These are phyloP conservation scores for Cryptotermes secundus DNA, from an alignment of 1,140 invertebrate genomes.

Conservation along the genomic window DNA sequence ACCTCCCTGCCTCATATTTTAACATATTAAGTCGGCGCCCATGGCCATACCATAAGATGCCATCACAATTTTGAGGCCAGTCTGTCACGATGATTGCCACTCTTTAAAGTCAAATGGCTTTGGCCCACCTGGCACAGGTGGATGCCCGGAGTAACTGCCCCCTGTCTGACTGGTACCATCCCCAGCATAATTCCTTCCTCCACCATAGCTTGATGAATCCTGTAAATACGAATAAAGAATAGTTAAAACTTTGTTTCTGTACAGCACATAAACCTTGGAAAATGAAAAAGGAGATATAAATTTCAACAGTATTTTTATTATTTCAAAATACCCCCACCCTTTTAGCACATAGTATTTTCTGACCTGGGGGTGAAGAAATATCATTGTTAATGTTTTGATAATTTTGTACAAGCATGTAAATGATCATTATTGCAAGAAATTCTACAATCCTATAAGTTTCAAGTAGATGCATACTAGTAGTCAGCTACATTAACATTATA, in stretches of 20 bases:
- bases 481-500: too few species aligned
- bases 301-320: too few species aligned
- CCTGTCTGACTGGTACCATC: conserved; percentile 52
- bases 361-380: too few species aligned
- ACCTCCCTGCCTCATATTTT: not conserved
- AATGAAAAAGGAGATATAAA: too few species aligned
- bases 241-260: not conserved
- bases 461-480: too few species aligned
- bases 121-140: conserved; percentile 54
- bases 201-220: conserved; percentile 49
- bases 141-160: conserved; percentile 58
- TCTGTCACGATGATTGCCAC: conserved; percentile 59
- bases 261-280: too few species aligned
- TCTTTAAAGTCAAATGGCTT: conserved; percentile 61
- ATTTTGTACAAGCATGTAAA: too few species aligned
- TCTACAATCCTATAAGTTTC: too few species aligned
- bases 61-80: conserved; percentile 34
- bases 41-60: conserved; percentile 21
- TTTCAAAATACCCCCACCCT: too few species aligned
- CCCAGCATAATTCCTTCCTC: conserved; percentile 43
- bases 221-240: conserved; percentile 35
- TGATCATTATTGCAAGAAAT: too few species aligned
- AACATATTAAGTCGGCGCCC: conserved; percentile 22
- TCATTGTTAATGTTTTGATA: too few species aligned
- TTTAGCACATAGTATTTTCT: too few species aligned